Evolutionary conservation across 2,888 invertebrate genomes (phyloP).

Genomic region (Eristalis arbustorum): DNA sequence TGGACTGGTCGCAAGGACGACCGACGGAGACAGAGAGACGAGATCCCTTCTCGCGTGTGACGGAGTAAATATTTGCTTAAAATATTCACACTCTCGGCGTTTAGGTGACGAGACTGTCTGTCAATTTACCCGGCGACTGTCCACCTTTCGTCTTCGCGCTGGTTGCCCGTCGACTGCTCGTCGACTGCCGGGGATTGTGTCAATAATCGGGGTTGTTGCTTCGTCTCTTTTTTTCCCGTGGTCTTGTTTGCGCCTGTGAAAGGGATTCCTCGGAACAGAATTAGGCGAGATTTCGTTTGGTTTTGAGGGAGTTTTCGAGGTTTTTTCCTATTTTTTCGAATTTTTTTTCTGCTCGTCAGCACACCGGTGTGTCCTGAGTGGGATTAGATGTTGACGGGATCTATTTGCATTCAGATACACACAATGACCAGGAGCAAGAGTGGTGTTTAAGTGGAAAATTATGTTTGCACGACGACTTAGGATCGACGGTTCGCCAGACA

Average conservation of each 20-base stretch:
- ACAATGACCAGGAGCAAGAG: slow-evolving; percentile 46
- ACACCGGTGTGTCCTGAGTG: neutral
- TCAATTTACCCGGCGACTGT: slow-evolving; percentile 46
- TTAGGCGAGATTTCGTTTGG: neutral
- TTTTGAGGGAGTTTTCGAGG: no score
- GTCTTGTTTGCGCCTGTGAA: neutral
- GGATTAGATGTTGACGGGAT: neutral
- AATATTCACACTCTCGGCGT: slow-evolving; percentile 58
- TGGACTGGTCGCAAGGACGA: no score
- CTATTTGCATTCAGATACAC: slow-evolving; percentile 41
- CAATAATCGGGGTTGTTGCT: neutral
- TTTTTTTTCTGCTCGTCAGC: neutral
- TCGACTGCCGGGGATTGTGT: neutral
- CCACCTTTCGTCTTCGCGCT: slow-evolving; percentile 31
- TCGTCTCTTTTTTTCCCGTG: neutral
- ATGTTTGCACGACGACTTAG: slow-evolving; percentile 37
- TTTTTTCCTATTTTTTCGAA: neutral
- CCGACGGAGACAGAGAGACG: neutral
- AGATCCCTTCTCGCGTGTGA: neutral
- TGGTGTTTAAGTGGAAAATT: slow-evolving; percentile 64
- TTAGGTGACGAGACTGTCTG: slow-evolving; percentile 66
- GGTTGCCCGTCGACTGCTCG: neutral
- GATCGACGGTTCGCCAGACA: neutral
- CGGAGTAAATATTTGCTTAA: slow-evolving; percentile 65
- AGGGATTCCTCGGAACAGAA: neutral